A percentile compares a stretch with the other conserved stretches of the same genome.
These are phyloP conservation scores for Salminus brasiliensis DNA, from an alignment of 2,113 vertebrate genomes.

Conservation along the genomic window DNA sequence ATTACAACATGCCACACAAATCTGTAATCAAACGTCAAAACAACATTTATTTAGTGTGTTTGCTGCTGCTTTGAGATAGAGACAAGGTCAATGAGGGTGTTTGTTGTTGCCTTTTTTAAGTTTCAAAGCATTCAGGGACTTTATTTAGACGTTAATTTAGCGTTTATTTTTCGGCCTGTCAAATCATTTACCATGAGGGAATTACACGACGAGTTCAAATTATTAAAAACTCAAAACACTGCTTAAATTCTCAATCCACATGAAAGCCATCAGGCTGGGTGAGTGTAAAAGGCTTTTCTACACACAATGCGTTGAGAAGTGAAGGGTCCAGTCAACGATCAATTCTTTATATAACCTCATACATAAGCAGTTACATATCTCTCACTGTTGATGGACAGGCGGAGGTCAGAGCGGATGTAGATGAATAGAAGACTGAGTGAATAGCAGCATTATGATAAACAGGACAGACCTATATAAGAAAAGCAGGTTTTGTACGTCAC, in stretches of 20 bases:
- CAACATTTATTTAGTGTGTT: background rate
- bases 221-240: background rate
- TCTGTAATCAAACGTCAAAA: conserved; percentile 28
- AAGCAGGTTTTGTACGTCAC: too few relatives aligned
- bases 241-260: background rate
- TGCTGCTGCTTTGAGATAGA: conserved; percentile 36
- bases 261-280: background rate
- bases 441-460: too few relatives aligned
- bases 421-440: too few relatives aligned
- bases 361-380: too few relatives aligned
- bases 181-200: conserved; percentile 2
- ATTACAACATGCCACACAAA: conserved; percentile 18
- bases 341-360: too few relatives aligned
- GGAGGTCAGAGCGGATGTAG: too few relatives aligned
- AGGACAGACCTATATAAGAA: too few relatives aligned
- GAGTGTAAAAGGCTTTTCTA: too few relatives aligned
- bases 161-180: background rate
- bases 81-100: conserved; percentile 24
- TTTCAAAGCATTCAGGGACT: conserved; percentile 13
- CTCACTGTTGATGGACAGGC: too few relatives aligned
- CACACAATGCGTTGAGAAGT: too few relatives aligned
- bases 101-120: background rate
- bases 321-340: too few relatives aligned
- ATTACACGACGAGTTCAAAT: background rate
- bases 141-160: background rate